Evolutionary conservation across 2,113 vertebrate genomes (phyloP), one percentile per base, ranked within the genome.

Genomic region (Malaclemys terrapin): DNA sequence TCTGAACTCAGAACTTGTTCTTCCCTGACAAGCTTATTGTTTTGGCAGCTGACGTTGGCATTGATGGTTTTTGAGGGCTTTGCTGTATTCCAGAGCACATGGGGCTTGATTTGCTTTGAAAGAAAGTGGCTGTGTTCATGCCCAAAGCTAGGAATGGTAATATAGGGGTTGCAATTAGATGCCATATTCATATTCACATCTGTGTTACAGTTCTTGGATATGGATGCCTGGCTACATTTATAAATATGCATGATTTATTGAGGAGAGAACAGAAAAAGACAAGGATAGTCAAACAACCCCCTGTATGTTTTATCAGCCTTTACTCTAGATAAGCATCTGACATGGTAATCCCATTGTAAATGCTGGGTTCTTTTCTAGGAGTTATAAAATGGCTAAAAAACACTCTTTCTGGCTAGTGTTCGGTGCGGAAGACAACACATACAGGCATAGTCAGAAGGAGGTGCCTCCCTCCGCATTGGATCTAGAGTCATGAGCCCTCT

Each of bases 21-120:
- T 92, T 89, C 87, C 20, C 31, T n/a, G 27, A 54, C 10, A 90
- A 93, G 80, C 75, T 91, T 89, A 90, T 87, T 47, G 42, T 92
- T 94, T 87, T 91, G 87, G 76, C 82, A 93, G 62, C 24, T 95
- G 69, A 76, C 31, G 57, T 53, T 87, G 84, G 1, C 54, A 94
- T 10, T 90, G 91, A 90, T 85, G 59, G 62, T 75, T 94, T 95
- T 85, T 91, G 76, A 85, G 38, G 56, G 9, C 24, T 93, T 93
- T 92, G 82, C 38, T 83, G 2, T 59, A 75, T 75, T 93, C 24
- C 35, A 88, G 22, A 89, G 81, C 87, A 59, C 80, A 80, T 86
- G 45, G 20, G 83, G 42, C 45, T 84, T 93, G 49, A 85, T 89
- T 86, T 94, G 13, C 62, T 88, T 93, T 78, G 75, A 95, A 93